Conservation (phyloP, 2,797 vertebrate species). For the Furcifer pardalis region DNA sequence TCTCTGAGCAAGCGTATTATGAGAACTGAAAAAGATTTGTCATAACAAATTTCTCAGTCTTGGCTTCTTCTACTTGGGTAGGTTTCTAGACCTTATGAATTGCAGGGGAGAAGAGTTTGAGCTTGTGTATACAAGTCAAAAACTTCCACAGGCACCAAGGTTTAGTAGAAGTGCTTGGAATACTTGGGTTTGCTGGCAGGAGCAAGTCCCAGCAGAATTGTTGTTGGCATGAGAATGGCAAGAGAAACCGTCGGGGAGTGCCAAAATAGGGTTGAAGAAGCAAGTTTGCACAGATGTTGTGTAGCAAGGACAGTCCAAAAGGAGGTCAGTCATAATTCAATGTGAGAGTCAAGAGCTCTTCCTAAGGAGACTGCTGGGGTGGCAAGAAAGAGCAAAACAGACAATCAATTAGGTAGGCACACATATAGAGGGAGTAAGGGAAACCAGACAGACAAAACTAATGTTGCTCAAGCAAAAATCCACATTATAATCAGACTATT, state of each 20-base stretch:
- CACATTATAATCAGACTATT: no score
- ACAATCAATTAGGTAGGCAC: background rate
- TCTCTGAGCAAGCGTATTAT: background rate
- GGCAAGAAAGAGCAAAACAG: background rate
- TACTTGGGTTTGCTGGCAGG: background rate
- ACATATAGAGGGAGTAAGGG: background rate
- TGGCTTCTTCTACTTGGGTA: background rate
- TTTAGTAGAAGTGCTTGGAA: background rate
- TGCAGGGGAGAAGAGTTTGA: background rate
- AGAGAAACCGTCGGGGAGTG: background rate
- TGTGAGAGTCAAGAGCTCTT: background rate
- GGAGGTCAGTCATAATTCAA: background rate
- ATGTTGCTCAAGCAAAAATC: background rate
- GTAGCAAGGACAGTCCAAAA: background rate
- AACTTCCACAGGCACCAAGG: background rate
- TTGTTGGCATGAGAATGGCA: background rate
- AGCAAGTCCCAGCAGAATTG: constrained; percentile 5
- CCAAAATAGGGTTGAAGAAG: background rate
- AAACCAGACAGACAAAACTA: constrained; percentile 1
- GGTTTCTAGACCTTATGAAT: constrained; percentile 16
- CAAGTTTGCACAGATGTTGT: background rate
- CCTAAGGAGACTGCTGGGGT: background rate
- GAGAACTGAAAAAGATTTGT: background rate
- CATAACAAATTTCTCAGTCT: background rate
- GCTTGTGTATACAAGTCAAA: background rate